Base-by-base conservation (phyloP, 1,140 invertebrate genomes). In the Eumeta japonica region DNA sequence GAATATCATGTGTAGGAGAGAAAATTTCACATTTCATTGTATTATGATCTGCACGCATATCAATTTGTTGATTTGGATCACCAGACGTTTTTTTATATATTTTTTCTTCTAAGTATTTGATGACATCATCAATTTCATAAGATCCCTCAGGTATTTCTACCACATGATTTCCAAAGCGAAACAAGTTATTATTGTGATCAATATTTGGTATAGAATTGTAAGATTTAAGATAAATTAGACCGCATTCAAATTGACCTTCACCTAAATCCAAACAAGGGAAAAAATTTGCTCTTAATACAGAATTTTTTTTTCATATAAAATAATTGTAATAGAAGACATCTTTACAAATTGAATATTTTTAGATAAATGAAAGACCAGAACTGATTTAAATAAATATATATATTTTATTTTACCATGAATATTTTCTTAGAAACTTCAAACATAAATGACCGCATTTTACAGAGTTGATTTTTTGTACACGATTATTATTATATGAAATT, bases 361-460 rank as follows among this genome's bases (percentile, higher is more conserved):
- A 29, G 38, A 37, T 45, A 45, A 27, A 35, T 43, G 43, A 37
- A 10, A 18, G 27, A 15, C 16, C 18, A 13, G 18, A 36, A 9
- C 27, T 15, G 19, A 16, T 16, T n/a, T 37, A 36, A 27, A 28
- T 10, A 27, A 17, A 13, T 29, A 12, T n/a, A 11, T 11, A 17
- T 38, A 33, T 27, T 3, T 27, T 38, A 13, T 13, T 32, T 32
- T 11, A 14, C 3, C 10, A 28, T 35, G 24, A 12, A 16, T 37
- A 28, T 16, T 35, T 16, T 7, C 10, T 18, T 19, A 52, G 49
- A 55, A 52, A 57, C 27, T 49, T 32, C 33, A 59, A 39, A 45
- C 51, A 59, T 41, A 53, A 43, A 29, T 54, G 45, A n/a, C 50
- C 48, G 43, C 48, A 53, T 16, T 43, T 50, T 15, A 36, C 18